Evolutionary conservation across 2,888 invertebrate genomes (phyloP), one percentile per base, ranked within the genome.

Genomic region (Clivina fossor): DNA sequence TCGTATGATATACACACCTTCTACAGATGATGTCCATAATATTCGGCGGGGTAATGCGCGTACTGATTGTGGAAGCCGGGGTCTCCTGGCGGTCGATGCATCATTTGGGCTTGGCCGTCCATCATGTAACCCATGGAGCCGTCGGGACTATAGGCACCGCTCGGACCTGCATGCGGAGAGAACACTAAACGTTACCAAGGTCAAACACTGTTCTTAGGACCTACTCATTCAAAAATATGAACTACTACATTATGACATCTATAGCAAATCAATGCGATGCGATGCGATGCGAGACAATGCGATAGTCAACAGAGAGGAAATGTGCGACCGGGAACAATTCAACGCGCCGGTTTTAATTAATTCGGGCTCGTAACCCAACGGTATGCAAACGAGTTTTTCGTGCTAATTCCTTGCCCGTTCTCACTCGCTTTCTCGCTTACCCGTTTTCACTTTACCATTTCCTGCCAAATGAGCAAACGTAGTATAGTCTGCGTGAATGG

Each of bases 71-170:
- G 92, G 84, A 92, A 93, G 79, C 89, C 86, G 58, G 93, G 89
- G 80, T 92, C 92, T 67, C 90, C 88, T 66, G 93, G 92, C 71
- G 93, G 90, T 81, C 93, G 88, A 81, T 93, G 93, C 90, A 93
- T 92, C 93, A 93, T 93, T 79, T 92, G 92, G 71, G 84, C 83
- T 79, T 93, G 92, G 69, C 92, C 91, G 79, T 96, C 95, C 93
- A 95, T 94, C 90, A 95, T 95, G 78, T 94, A 93, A 76, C 94
- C 93, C 85, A 93, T 93, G 74, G 90, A 85, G 70, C 91, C 93
- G 76, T 96, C 96, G 66, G 95, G 95, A 78, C 94, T 94, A 82
- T 96, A 96, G 64, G 90, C 90, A 69, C 92, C 93, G 78, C 92
- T 92, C 69, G 94, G 93, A 76, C 93, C 93, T 80, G 93, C 91